Evolutionary conservation across 1,140 invertebrate species (phyloP), one percentile per base, ranked within the genome.

Genomic region (Drosophila watanabei): DNA sequence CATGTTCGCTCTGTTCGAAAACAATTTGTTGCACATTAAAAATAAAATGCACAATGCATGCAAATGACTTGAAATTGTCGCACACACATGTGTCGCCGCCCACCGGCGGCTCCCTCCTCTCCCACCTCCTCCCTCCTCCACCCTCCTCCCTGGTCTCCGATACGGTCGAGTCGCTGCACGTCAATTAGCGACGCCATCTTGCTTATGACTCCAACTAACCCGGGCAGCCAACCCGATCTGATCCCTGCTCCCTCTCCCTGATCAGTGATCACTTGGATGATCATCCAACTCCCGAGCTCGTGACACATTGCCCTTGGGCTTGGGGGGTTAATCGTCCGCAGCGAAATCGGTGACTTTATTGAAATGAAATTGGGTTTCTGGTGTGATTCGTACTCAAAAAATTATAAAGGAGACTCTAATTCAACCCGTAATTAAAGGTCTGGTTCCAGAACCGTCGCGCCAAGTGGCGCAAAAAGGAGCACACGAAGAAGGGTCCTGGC

Each of bases 361-460:
- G 66, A 60, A 60, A 73, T 60, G 32, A 73, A 60, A 59, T 46
- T 46, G 24, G 11, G 8, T 4, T 11, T 13, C 35, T 32, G 14
- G 20, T 54, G 30, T 35, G 30, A 54, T 51, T 51, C 14, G 7
- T 9, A 48, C 7, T 16, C 14, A 41, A n/a, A 41, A n/a, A 41
- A 41, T 41, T 1, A n/a, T 41, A n/a, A n/a, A 46, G 45, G n/a
- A 18, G 20, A 9, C 5, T 60, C n/a, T 20, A 52, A 35, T 37
- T 11, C 8, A 5, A 41, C 8, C 8, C 45, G 5, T 46, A 16
- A 13, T 39, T 6, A 0, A 41, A 99, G 99, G 99, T 99, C 39
- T 99, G 99, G 98, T 99, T 99, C 94, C 99, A 99, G 94, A 99
- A 99, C 93, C 95, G 99, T 28, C 95, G 99, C 33, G 99, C 99